A percentile compares a stretch with the other conserved stretches of the same genome.
phyloP scores from a whole-genome alignment of 1,140 invertebrate genomes.

The Drosophila saltans region DNA sequence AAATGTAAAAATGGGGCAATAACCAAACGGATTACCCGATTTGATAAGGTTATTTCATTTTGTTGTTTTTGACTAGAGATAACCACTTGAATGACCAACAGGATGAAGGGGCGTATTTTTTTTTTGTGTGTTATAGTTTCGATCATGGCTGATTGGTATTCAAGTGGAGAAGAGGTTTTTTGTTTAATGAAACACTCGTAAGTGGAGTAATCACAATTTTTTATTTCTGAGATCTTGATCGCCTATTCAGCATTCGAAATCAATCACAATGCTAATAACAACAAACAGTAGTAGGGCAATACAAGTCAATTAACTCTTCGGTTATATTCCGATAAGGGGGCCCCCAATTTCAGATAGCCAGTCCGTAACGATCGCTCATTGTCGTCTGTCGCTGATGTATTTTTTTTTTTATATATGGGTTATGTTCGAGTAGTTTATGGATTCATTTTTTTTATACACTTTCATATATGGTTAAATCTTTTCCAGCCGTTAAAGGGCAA shows the following conservation, averaged over 20 bases:
- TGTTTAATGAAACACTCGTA: slow-evolving; percentile 61
- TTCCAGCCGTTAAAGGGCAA: slow-evolving; percentile 6
- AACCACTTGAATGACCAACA: slow-evolving; percentile 16
- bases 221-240: slow-evolving; percentile 52
- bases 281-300: slow-evolving; percentile 53
- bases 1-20: slow-evolving; percentile 25
- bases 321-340: slow-evolving; percentile 39
- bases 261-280: slow-evolving; percentile 69
- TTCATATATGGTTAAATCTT: slow-evolving; percentile 28
- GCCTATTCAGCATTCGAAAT: slow-evolving; percentile 62
- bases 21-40: slow-evolving; percentile 42
- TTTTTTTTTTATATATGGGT: background rate
- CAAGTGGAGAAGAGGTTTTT: slow-evolving; percentile 52
- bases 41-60: slow-evolving; percentile 53
- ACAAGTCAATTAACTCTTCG: slow-evolving; percentile 64
- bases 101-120: background rate
- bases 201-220: slow-evolving; percentile 72
- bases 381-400: background rate
- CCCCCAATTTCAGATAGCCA: slow-evolving; percentile 15
- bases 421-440: slow-evolving; percentile 10
- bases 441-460: slow-evolving; percentile 19
- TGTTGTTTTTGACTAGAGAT: slow-evolving; percentile 6
- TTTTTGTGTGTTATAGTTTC: background rate
- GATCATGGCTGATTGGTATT: slow-evolving; percentile 72
- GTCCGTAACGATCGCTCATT: slow-evolving; percentile 10